phyloP scores from a whole-genome alignment of 1,140 invertebrate genomes.

The Drosophila nigrodunni region DNA sequence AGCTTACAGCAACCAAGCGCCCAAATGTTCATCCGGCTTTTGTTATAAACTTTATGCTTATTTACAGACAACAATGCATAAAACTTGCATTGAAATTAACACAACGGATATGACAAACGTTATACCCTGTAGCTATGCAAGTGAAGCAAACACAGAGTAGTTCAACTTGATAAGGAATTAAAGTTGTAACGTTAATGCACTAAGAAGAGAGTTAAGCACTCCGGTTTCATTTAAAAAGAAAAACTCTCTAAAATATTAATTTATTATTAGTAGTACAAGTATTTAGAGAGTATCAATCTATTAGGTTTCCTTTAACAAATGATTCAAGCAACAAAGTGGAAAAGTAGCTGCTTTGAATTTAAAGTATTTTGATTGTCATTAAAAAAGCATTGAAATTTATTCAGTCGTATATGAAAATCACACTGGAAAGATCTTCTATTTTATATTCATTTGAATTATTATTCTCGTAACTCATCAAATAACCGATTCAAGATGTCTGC shows the following conservation, averaged over 20 bases:
- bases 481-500: conserved; percentile 85
- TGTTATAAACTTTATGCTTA: conserved; percentile 70
- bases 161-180: neutral
- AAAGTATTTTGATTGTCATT: neutral
- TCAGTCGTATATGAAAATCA: conserved; percentile 6
- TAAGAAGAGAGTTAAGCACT: neutral
- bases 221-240: too few species aligned
- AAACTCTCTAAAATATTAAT: too few species aligned
- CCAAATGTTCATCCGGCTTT: conserved; percentile 49
- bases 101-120: neutral
- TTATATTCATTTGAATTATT: conserved; percentile 1
- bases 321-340: neutral
- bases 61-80: conserved; percentile 54
- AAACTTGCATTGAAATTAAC: conserved; percentile 9
- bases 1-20: conserved; percentile 11
- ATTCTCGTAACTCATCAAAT: neutral
- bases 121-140: neutral
- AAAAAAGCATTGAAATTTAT: neutral
- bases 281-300: neutral
- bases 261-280: too few species aligned
- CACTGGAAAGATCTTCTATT: neutral
- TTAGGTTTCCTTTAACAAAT: neutral
- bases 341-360: conserved; percentile 12
- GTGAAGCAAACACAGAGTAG: neutral
- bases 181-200: neutral